A percentile compares a stretch with the other conserved stretches of the same genome.
phyloP scores from a whole-genome alignment of 2,888 invertebrate genomes.

The Timandra comae region DNA sequence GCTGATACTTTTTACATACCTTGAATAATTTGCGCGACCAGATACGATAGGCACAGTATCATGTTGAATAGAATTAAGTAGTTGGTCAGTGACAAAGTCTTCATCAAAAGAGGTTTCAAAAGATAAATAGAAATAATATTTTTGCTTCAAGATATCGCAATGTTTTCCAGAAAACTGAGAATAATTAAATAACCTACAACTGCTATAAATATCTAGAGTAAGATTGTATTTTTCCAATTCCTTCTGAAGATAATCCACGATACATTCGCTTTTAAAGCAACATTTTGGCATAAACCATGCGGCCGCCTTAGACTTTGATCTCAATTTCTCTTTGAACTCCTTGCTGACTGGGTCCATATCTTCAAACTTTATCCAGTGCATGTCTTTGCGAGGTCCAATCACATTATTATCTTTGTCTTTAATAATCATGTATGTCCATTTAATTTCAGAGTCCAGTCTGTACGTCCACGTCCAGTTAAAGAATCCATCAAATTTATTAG shows the following conservation, averaged over 20 bases:
- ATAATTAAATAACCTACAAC: slow-evolving; percentile 33
- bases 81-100: slow-evolving; percentile 49
- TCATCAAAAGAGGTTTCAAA: slow-evolving; percentile 43
- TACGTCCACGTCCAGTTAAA: slow-evolving; percentile 68
- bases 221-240: slow-evolving; percentile 30
- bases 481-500: slow-evolving; percentile 32
- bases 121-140: slow-evolving; percentile 47
- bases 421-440: slow-evolving; percentile 46
- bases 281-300: slow-evolving; percentile 46
- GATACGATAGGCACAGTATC: slow-evolving; percentile 79
- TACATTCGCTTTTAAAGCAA: slow-evolving; percentile 22
- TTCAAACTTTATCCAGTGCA: slow-evolving; percentile 36
- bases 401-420: slow-evolving; percentile 27
- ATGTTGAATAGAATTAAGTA: slow-evolving; percentile 56
- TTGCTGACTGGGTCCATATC: slow-evolving; percentile 36
- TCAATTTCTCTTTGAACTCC: slow-evolving; percentile 23
- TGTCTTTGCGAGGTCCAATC: slow-evolving; percentile 37
- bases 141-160: slow-evolving; percentile 29
- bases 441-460: slow-evolving; percentile 44
- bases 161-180: slow-evolving; percentile 18
- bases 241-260: slow-evolving; percentile 20
- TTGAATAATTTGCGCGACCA: slow-evolving; percentile 77
- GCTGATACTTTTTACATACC: too few species aligned
- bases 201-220: slow-evolving; percentile 37
- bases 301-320: slow-evolving; percentile 32